A percentile compares a stretch with the other conserved stretches of the same genome.
Evolutionary conservation across 2,888 invertebrate species (phyloP).

Genomic region (Synergus itoensis): DNA sequence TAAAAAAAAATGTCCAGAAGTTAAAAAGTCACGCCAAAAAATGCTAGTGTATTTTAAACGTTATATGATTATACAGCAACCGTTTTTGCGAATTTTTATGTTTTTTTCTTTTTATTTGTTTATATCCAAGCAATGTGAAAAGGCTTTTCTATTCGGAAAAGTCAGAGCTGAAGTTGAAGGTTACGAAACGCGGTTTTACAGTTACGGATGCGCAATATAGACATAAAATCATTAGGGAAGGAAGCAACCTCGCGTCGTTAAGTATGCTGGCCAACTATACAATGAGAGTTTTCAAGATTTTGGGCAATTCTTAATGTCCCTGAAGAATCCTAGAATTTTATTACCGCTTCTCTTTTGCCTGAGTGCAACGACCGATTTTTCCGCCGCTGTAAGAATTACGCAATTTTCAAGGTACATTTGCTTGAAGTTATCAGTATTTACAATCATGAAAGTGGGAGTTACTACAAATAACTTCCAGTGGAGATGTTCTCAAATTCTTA

Average conservation of each 20-base stretch:
- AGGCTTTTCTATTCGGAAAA: slow-evolving; percentile 9
- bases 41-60: slow-evolving; percentile 1
- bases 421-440: neutral
- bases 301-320: slow-evolving; percentile 61
- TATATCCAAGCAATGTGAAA: neutral
- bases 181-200: slow-evolving; percentile 48
- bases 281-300: slow-evolving; percentile 56
- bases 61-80: slow-evolving; percentile 15
- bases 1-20: slow-evolving; percentile 27
- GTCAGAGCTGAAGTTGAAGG: slow-evolving; percentile 29
- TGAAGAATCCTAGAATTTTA: slow-evolving; percentile 18
- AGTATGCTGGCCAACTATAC: slow-evolving; percentile 59
- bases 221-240: slow-evolving; percentile 65
- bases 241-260: slow-evolving; percentile 54
- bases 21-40: slow-evolving; percentile 21
- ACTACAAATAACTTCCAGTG: neutral
- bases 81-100: neutral
- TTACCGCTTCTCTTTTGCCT: slow-evolving; percentile 19
- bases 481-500: no score
- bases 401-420: slow-evolving; percentile 39
- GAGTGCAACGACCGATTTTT: slow-evolving; percentile 16
- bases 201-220: slow-evolving; percentile 61
- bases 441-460: neutral
- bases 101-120: slow-evolving; percentile 22
- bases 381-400: slow-evolving; percentile 30